These are phyloP conservation scores for Falco cherrug DNA, from an alignment of 2,797 vertebrate species.

Conservation along the genomic window DNA sequence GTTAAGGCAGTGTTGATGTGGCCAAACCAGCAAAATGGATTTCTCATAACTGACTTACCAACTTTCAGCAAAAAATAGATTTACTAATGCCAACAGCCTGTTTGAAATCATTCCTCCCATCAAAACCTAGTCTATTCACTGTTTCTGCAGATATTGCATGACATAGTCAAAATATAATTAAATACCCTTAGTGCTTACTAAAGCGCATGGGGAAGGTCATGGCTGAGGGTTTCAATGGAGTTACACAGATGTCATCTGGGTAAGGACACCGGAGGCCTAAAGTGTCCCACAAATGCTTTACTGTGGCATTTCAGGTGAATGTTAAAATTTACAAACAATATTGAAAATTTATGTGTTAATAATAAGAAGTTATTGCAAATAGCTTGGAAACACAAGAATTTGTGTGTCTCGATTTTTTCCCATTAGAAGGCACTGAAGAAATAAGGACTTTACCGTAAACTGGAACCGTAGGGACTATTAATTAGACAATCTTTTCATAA, in stretches of 20 bases:
- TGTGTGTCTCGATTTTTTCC: neutral
- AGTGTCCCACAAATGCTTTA: neutral
- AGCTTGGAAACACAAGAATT: neutral
- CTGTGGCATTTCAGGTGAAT: neutral
- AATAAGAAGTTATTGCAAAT: neutral
- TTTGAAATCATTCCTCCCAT: neutral
- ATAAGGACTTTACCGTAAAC: neutral
- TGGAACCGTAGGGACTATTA: neutral
- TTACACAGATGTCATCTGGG: neutral
- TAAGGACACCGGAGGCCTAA: neutral
- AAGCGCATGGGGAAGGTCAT: neutral
- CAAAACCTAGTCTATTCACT: neutral
- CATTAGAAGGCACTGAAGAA: neutral
- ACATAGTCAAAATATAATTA: neutral
- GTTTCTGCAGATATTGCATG: neutral
- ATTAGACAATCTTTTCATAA: slow-evolving; percentile 4
- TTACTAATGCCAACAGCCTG: neutral
- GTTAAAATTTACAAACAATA: neutral
- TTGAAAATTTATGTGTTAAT: neutral
- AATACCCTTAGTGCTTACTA: neutral
- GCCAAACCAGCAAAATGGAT: neutral
- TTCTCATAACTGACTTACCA: neutral
- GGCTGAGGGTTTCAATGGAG: neutral
- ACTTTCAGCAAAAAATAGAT: neutral
- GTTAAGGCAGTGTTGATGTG: neutral